Evolutionary conservation across 2,113 vertebrate genomes (phyloP), one percentile per base, ranked within the genome.

Genomic region (Ahaetulla prasina): DNA sequence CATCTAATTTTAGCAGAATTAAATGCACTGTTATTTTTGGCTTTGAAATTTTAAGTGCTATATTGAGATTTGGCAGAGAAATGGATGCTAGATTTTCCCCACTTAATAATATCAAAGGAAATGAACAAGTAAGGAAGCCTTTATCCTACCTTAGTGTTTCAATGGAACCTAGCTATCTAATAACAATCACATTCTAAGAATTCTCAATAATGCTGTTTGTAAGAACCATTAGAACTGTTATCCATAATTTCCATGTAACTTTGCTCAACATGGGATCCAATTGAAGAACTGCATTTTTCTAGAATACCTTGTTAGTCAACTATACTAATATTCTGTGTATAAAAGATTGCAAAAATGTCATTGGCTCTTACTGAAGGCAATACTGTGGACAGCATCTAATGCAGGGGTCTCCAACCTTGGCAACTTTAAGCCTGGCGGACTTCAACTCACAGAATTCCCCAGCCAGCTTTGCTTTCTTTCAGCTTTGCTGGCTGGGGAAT

Each of bases 11-110:
- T 63, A 20, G 45, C 45, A 63, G 54, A 50, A 49, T 60, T 49
- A 50, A 63, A 87, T 18, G 84, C 10, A 25, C 8, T 30, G 54
- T 87, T 91, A 50, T 63, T 91, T 45, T 91, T 91, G 85, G 85
- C 54, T 87, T 91, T 87, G 85, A 87, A 91, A 87, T 63, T 63
- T 60, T 87, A 87, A 39, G 49, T 91, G 90, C 54, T 87, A 87
- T 12, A 63, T 47, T 91, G 43, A 49, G 43, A 91, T 91, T 50
- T 87, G 54, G 85, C 43, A 87, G 20, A 91, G 30, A 63, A 80
- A 87, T 63, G 55, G 54, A 87, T 87, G 54, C 22, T 63, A 60
- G 6, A 87, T 60, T 60, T 57, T 10, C 22, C 55, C 2, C 35
- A 10, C 54, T 60, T 50, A 87, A 7, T 91, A 87, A 87, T 91